A percentile compares a stretch with the other conserved stretches of the same genome.
Conservation (phyloP, 1,140 invertebrate genomes). For the Rhizoglyphus robini region DNA sequence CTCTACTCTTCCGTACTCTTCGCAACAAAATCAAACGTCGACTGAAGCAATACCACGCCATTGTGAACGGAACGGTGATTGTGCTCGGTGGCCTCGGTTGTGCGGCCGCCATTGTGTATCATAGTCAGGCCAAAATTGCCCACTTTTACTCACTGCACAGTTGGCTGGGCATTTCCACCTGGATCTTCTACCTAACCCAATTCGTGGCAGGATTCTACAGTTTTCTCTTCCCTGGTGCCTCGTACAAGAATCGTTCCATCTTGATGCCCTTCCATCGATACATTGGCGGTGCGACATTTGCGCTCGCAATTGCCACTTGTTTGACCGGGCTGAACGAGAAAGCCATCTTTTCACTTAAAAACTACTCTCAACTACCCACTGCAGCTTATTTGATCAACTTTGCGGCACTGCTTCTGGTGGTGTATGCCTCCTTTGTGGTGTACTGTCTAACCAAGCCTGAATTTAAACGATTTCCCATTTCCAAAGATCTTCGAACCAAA, state of each 20-base stretch:
- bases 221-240: slow-evolving; percentile 25
- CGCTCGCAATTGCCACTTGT: slow-evolving; percentile 51
- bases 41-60: slow-evolving; percentile 60
- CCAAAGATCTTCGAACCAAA: no score
- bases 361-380: background rate
- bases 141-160: slow-evolving; percentile 44
- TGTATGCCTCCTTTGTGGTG: background rate
- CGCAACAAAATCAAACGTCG: slow-evolving; percentile 55
- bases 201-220: slow-evolving; percentile 25
- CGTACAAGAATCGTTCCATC: slow-evolving; percentile 35
- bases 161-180: slow-evolving; percentile 63
- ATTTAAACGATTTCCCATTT: slow-evolving; percentile 37
- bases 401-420: slow-evolving; percentile 5
- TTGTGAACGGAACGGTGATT: slow-evolving; percentile 33
- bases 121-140: slow-evolving; percentile 6
- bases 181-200: slow-evolving; percentile 55
- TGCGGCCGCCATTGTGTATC: slow-evolving; percentile 4
- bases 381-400: slow-evolving; percentile 12
- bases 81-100: background rate
- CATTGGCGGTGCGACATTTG: slow-evolving; percentile 58
- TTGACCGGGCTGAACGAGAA: slow-evolving; percentile 72
- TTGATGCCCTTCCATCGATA: slow-evolving; percentile 69
- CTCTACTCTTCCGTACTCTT: slow-evolving; percentile 61
- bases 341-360: slow-evolving; percentile 52
- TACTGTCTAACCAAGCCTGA: slow-evolving; percentile 15